phyloP scores from a whole-genome alignment of 2,797 vertebrate species.

The Eupleurogrammus muticus region DNA sequence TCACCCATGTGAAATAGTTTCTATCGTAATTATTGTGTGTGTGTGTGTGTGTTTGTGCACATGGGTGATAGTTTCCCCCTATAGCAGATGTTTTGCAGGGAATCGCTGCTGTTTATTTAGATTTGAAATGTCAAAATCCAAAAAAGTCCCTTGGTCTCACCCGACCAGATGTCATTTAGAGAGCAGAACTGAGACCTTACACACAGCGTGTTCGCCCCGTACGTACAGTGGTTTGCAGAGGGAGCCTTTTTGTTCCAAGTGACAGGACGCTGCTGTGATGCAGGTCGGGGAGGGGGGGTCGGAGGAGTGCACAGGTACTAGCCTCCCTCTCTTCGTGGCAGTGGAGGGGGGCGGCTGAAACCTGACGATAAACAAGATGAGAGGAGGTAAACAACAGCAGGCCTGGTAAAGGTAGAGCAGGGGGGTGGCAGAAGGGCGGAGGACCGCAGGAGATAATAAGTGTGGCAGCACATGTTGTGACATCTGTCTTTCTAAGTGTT shows the following conservation, averaged over 20 bases:
- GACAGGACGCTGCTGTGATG: slow-evolving; percentile 37
- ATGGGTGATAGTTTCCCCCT: slow-evolving; percentile 41
- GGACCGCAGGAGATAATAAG: slow-evolving; percentile 79
- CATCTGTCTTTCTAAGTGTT: slow-evolving; percentile 89
- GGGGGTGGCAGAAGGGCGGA: slow-evolving; percentile 77
- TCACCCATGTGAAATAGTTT: slow-evolving; percentile 10
- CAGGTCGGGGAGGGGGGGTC: slow-evolving; percentile 13
- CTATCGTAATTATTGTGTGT: slow-evolving; percentile 3
- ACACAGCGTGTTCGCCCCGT: slow-evolving; percentile 11
- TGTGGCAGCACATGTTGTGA: slow-evolving; percentile 87
- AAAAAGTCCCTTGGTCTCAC: slow-evolving; percentile 14
- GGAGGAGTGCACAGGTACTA: slow-evolving; percentile 41
- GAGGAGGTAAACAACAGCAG: slow-evolving; percentile 86
- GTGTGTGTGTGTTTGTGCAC: slow-evolving; percentile 19
- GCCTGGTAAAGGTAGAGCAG: slow-evolving; percentile 83
- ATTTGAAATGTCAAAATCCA: slow-evolving; percentile 43
- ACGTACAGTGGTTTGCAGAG: slow-evolving; percentile 19
- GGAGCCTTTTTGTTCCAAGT: slow-evolving; percentile 37
- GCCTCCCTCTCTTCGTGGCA: slow-evolving; percentile 55
- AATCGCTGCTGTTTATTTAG: slow-evolving; percentile 31
- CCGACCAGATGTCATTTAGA: background rate
- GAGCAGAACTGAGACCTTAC: slow-evolving; percentile 7
- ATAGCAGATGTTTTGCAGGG: slow-evolving; percentile 27
- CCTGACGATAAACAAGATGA: slow-evolving; percentile 84
- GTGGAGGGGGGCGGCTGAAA: slow-evolving; percentile 53